phyloP scores from a whole-genome alignment of 2,113 vertebrate species.

The Hystrix brachyura region DNA sequence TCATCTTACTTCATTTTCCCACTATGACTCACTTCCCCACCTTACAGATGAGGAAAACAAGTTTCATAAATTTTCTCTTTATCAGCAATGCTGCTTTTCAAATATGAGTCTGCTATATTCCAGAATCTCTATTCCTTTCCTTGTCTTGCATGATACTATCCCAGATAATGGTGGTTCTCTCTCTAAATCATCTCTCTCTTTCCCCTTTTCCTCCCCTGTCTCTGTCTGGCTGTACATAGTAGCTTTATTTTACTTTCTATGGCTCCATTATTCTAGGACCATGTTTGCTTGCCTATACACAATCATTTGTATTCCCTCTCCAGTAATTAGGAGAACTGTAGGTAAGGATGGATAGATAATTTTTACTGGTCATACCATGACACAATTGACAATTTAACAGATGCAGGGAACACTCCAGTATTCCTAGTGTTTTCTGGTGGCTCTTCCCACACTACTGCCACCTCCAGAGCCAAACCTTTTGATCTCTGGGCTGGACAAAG shows the following conservation, averaged over 20 bases:
- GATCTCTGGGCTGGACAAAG: neutral
- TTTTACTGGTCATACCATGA: neutral
- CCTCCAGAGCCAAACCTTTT: neutral
- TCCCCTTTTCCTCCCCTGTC: neutral
- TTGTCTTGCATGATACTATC: neutral
- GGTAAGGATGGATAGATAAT: neutral
- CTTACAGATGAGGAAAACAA: constrained; percentile 33
- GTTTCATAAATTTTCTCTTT: neutral
- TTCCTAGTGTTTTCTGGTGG: neutral
- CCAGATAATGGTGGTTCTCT: neutral
- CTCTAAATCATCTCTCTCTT: neutral
- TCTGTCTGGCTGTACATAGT: neutral
- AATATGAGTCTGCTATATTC: neutral
- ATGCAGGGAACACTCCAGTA: neutral
- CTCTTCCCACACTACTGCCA: neutral
- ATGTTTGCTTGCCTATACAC: neutral
- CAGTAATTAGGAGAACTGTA: neutral
- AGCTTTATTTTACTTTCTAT: neutral
- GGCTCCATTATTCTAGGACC: neutral
- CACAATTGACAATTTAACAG: neutral
- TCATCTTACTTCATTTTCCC: constrained; percentile 46
- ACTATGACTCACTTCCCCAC: neutral
- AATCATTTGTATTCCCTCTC: neutral
- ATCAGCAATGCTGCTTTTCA: neutral
- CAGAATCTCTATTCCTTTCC: neutral